Evolutionary conservation across 2,797 vertebrate genomes (phyloP).

Genomic region (Liasis olivaceus): DNA sequence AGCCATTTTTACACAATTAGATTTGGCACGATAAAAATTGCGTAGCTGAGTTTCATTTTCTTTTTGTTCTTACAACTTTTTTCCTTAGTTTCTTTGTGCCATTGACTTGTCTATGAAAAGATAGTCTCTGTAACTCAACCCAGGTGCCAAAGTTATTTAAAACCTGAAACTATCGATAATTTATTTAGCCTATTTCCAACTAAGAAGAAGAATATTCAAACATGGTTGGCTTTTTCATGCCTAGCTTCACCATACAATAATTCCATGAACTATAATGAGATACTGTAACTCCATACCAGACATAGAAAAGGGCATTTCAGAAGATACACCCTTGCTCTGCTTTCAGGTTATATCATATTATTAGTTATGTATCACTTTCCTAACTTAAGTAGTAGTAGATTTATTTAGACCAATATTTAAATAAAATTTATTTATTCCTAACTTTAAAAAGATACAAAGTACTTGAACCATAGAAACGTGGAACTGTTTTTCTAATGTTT

Average conservation of each 20-base stretch:
- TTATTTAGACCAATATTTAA: too few relatives aligned
- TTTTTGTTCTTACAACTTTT: not conserved
- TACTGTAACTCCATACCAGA: not conserved
- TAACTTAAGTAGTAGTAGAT: not conserved
- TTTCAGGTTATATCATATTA: not conserved
- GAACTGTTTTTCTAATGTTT: not conserved
- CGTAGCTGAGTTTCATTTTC: too few relatives aligned
- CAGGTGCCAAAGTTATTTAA: not conserved
- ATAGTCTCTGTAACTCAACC: not conserved
- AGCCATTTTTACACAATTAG: too few relatives aligned
- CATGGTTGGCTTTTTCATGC: not conserved
- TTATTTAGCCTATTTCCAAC: not conserved
- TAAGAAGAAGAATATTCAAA: not conserved
- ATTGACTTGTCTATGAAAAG: not conserved
- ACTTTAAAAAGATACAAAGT: not conserved
- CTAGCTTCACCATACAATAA: not conserved
- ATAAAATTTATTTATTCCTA: too few relatives aligned
- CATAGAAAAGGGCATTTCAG: not conserved
- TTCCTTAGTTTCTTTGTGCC: not conserved
- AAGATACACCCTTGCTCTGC: not conserved
- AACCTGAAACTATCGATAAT: not conserved
- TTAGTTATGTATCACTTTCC: not conserved
- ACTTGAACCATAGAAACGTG: not conserved
- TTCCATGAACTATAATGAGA: not conserved
- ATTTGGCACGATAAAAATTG: too few relatives aligned